Evolutionary conservation across 2,797 vertebrate species (phyloP).

Genomic region (Chanos chanos): DNA sequence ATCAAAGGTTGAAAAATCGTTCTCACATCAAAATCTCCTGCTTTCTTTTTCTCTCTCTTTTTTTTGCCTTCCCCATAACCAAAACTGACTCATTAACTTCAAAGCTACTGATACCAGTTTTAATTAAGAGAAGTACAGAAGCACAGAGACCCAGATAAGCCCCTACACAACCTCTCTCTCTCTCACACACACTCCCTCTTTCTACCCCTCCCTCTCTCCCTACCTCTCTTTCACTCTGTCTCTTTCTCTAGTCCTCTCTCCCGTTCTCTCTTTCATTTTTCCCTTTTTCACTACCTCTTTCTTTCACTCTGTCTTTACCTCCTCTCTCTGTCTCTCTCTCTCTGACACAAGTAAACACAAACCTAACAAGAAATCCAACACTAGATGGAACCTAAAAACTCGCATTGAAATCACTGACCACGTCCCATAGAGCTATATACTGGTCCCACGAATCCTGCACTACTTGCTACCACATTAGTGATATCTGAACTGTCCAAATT

Average conservation of each 20-base stretch:
- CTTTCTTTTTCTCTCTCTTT: conserved; percentile 42
- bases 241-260: neutral
- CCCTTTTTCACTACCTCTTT: too few species aligned
- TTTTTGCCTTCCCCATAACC: conserved; percentile 68
- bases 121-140: conserved; percentile 93
- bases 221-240: neutral
- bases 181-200: conserved; percentile 26
- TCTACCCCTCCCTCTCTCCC: neutral
- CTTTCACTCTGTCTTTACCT: too few species aligned
- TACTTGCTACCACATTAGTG: too few species aligned
- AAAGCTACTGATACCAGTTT: conserved; percentile 94
- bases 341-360: too few species aligned
- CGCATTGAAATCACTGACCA: too few species aligned
- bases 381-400: too few species aligned
- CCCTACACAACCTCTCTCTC: conserved; percentile 35
- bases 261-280: neutral
- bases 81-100: conserved; percentile 92
- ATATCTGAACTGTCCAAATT: too few species aligned
- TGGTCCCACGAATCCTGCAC: too few species aligned
- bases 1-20: conserved; percentile 60
- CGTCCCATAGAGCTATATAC: too few species aligned
- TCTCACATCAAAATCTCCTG: conserved; percentile 53
- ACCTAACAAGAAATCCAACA: too few species aligned
- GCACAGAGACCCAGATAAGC: conserved; percentile 74
- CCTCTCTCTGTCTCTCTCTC: too few species aligned